Evolutionary conservation across 2,888 invertebrate genomes (phyloP), one percentile per base, ranked within the genome.

Genomic region (Sarcophaga carnaria): DNA sequence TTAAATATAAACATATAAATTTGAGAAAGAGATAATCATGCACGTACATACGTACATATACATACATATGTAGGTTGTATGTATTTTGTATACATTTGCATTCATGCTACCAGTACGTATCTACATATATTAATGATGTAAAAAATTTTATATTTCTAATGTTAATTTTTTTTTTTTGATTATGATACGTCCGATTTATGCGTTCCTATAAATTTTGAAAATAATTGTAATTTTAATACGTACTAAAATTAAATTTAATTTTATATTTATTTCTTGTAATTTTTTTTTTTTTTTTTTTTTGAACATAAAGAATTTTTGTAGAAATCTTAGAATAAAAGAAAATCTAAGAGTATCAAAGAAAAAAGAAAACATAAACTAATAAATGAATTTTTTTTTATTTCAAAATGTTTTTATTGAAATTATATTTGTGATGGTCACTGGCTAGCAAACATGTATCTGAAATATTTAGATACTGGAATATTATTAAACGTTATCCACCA

Each of bases 171-270:
- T 59, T 63, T 22, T 12, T 63, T 49, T 6, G 27, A 12, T 67
- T 4, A 4, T 47, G 37, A 8, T 37, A 8, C 8, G 37, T 10
- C 37, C 37, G 37, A 37, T 54, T 63, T 45, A 63, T 69, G 63
- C 22, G 12, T 49, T 74, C 5, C 2, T n/a, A 63, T 54, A 63
- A 54, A 79, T 75, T 70, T 83, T 83, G 63, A 75, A 83, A 79
- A 59, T 83, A 79, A 83, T 79, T 83, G 75, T 75, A 6, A 37
- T 37, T 37, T 37, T 37, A 37, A 8, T 37, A 37, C 6, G 37
- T 37, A 27, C 5, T 22, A 22, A 22, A 22, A 22, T 22, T 22
- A 22, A 22, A 22, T 22, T 22, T 22, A 22, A 22, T 22, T 22
- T 22, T 22, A 5, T 27, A 74, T 74, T 74, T 5, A 49, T 70